Conservation (phyloP, 2,113 vertebrate genomes). For the Pelecanoides urinatrix region DNA sequence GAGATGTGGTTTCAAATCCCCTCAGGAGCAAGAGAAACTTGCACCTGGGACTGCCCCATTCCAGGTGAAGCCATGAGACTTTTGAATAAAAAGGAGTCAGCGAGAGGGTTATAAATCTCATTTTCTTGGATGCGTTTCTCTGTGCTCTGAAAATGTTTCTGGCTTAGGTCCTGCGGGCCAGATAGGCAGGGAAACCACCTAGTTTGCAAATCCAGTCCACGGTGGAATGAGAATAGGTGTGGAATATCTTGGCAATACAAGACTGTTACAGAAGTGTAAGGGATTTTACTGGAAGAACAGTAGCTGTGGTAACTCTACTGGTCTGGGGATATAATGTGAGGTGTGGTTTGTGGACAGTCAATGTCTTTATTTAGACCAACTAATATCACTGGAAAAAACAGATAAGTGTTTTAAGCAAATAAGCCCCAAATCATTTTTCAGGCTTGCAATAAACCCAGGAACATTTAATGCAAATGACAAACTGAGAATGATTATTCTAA, state of each 20-base stretch:
- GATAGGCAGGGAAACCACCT: constrained; percentile 47
- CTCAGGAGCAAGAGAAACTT: constrained; percentile 34
- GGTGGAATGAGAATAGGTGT: constrained; percentile 13
- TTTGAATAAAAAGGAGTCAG: constrained; percentile 10
- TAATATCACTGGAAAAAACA: neutral
- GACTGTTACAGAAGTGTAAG: neutral
- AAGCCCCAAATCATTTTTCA: neutral
- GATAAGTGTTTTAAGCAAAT: neutral
- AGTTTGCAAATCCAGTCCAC: constrained; percentile 9
- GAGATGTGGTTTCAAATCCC: constrained; percentile 45
- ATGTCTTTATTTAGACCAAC: neutral
- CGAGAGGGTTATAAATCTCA: constrained; percentile 20
- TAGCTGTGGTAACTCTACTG: neutral
- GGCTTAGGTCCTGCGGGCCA: neutral
- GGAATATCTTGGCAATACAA: neutral
- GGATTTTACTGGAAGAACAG: neutral
- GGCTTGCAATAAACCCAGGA: neutral
- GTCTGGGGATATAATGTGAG: neutral
- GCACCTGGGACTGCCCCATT: constrained; percentile 30
- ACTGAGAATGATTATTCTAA: neutral
- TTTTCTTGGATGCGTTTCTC: constrained; percentile 11
- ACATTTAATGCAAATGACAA: neutral
- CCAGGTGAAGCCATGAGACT: constrained; percentile 40
- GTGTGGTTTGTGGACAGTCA: neutral
- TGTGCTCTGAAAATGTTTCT: constrained; percentile 2